Conservation (phyloP, 2,888 invertebrate species). For the Thymelicus acteon region DNA sequence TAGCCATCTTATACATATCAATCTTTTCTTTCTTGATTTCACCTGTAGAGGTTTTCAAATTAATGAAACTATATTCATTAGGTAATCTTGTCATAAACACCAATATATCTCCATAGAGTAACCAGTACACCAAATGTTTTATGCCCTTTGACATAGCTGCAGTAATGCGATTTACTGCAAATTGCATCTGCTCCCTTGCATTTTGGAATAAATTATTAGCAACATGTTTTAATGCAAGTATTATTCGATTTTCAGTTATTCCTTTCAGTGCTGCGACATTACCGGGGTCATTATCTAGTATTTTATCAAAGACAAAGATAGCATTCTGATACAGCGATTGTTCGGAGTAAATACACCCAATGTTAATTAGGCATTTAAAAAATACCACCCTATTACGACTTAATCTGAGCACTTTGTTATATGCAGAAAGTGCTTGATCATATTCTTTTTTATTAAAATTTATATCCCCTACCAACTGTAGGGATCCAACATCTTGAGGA, state of each 20-base stretch:
- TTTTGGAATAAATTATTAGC: slow-evolving; percentile 87
- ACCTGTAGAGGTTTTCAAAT: slow-evolving; percentile 52
- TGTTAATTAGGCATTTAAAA: slow-evolving; percentile 89
- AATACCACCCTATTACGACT: slow-evolving; percentile 56
- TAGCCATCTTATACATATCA: slow-evolving; percentile 60
- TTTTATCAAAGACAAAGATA: slow-evolving; percentile 83
- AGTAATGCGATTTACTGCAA: slow-evolving; percentile 86
- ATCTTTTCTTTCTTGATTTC: slow-evolving; percentile 46
- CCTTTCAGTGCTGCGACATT: slow-evolving; percentile 85
- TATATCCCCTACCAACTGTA: slow-evolving; percentile 95
- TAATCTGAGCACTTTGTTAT: slow-evolving; percentile 89
- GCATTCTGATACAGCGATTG: slow-evolving; percentile 90
- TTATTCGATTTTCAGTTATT: slow-evolving; percentile 90
- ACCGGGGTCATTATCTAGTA: slow-evolving; percentile 55
- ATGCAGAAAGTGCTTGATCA: slow-evolving; percentile 93
- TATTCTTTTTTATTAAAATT: slow-evolving; percentile 94
- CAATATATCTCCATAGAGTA: slow-evolving; percentile 87
- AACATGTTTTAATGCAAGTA: slow-evolving; percentile 87
- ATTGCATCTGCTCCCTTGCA: slow-evolving; percentile 88
- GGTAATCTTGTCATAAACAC: slow-evolving; percentile 72
- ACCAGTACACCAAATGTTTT: slow-evolving; percentile 86
- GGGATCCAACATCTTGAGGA: slow-evolving; percentile 88
- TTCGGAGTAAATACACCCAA: slow-evolving; percentile 88
- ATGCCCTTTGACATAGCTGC: slow-evolving; percentile 80
- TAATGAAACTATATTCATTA: slow-evolving; percentile 62